phyloP scores from a whole-genome alignment of 2,888 invertebrate genomes.

The Strigamia crassipes region DNA sequence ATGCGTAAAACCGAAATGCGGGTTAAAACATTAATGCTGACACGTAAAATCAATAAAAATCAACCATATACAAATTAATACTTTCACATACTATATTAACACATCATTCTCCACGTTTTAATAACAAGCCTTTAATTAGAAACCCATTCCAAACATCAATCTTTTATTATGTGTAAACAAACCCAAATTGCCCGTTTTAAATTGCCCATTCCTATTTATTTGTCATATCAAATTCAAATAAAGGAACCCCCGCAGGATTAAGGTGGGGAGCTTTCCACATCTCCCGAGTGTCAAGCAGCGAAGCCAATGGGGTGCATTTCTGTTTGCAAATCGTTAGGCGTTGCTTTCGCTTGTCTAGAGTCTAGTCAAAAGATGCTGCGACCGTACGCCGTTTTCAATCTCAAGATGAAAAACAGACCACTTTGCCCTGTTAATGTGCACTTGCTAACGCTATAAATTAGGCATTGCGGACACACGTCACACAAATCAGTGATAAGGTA shows the following conservation, averaged over 20 bases:
- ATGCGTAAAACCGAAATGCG: conserved; percentile 13
- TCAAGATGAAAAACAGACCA: conserved; percentile 19
- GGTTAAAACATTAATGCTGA: conserved; percentile 22
- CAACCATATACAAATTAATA: neutral
- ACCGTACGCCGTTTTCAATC: neutral
- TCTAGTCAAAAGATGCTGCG: neutral
- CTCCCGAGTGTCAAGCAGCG: conserved; percentile 42
- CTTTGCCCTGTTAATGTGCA: conserved; percentile 1
- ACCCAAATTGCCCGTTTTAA: neutral
- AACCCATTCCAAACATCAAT: neutral
- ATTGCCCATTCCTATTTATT: conserved; percentile 29
- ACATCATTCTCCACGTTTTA: conserved; percentile 18
- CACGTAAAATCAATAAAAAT: conserved; percentile 29
- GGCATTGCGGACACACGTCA: conserved; percentile 35
- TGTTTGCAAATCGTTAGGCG: conserved; percentile 25
- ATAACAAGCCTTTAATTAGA: neutral
- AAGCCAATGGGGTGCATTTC: conserved; percentile 19
- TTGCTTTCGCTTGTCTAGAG: conserved; percentile 37
- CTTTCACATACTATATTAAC: conserved; percentile 6
- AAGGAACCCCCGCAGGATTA: conserved; percentile 2
- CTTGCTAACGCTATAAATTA: conserved; percentile 19
- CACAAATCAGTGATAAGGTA: conserved; percentile 35
- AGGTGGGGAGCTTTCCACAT: conserved; percentile 20
- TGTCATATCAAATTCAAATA: conserved; percentile 40
- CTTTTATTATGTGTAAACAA: conserved; percentile 21